Base-by-base conservation (phyloP, 2,888 invertebrate genomes). In the Zygothrica quintamaculata region DNA sequence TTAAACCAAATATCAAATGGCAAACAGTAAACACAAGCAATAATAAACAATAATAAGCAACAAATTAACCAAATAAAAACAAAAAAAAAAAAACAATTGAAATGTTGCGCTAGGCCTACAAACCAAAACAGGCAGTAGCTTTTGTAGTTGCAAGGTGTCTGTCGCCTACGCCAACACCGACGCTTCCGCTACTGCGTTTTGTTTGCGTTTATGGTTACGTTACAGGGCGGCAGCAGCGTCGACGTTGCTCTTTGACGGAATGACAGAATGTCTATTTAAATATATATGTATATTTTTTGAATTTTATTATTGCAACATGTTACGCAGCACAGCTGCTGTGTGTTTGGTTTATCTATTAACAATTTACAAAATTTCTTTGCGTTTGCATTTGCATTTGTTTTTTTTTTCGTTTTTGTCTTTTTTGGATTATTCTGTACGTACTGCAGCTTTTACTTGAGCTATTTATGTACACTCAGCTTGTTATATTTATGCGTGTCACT, bases 211-310 rank as follows among this genome's bases (percentile, higher is more conserved):
- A 18, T 53, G 47, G 58, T 67, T 62, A 62, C 43, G 57, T 61
- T 66, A 52, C 55, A 66, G 31, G 31, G 43, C 55, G 40, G 36
- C 52, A 9, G 40, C 44, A 44, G 48, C 56, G 44, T 31, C 36
- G 42, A 26, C 55, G 34, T 37, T 43, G 51, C 52, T 16, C 16
- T 58, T 40, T 55, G 40, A 61, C 33, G 22, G 39, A 37, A 50
- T 72, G 73, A 55, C 52, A 62, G 71, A 72, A 64, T 57, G 25
- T 65, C 43, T 75, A 60, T 77, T 77, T 66, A 53, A 73, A 72
- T 59, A 44, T n/a, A n/a, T n/a, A n/a, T n/a, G n/a, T n/a, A n/a
- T n/a, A n/a, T n/a, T n/a, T n/a, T n/a, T n/a, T n/a, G n/a, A n/a
- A n/a, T 59, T 58, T 66, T 37, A 71, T 60, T 57, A 11, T 52